Conservation (phyloP, 2,797 vertebrate species). For the Chelon auratus region DNA sequence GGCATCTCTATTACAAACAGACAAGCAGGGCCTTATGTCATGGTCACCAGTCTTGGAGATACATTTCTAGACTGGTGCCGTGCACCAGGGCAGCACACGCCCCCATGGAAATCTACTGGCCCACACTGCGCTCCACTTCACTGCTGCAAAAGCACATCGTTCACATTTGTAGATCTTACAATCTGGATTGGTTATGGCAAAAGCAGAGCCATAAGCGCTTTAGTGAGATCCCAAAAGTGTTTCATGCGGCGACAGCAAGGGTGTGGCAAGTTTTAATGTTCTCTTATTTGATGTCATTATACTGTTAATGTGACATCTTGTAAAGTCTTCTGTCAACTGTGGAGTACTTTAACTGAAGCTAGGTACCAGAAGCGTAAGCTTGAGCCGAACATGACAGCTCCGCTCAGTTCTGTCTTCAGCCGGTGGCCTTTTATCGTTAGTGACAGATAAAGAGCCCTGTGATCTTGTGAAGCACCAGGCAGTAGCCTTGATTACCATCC, state of each 20-base stretch:
- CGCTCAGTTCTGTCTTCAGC: constrained; percentile 57
- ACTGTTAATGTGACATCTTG: constrained; percentile 33
- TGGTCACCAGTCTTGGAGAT: constrained; percentile 60
- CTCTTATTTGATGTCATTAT: constrained; percentile 35
- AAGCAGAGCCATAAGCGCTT: constrained; percentile 7
- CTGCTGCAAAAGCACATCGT: constrained; percentile 18
- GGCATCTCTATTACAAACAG: constrained; percentile 80
- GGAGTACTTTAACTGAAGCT: constrained; percentile 32
- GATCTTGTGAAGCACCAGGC: constrained; percentile 72
- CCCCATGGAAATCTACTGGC: constrained; percentile 79
- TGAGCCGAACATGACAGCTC: constrained; percentile 49
- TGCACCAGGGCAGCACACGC: constrained; percentile 59
- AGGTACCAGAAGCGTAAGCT: constrained; percentile 28
- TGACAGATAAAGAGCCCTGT: constrained; percentile 78
- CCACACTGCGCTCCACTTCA: constrained; percentile 23
- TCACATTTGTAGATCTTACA: constrained; percentile 34
- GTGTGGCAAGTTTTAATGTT: constrained; percentile 32
- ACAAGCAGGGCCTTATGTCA: constrained; percentile 82
- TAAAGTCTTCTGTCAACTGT: constrained; percentile 46
- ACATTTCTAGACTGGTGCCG: constrained; percentile 56
- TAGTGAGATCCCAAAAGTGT: constrained; percentile 5
- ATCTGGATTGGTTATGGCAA: constrained; percentile 18
- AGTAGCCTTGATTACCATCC: constrained; percentile 72
- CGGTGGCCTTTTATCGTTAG: constrained; percentile 68
- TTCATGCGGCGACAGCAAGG: constrained; percentile 32